These are phyloP conservation scores for Acrocyrtus sp. DNA, from an alignment of 2,888 invertebrate species.

Conservation along the genomic window DNA sequence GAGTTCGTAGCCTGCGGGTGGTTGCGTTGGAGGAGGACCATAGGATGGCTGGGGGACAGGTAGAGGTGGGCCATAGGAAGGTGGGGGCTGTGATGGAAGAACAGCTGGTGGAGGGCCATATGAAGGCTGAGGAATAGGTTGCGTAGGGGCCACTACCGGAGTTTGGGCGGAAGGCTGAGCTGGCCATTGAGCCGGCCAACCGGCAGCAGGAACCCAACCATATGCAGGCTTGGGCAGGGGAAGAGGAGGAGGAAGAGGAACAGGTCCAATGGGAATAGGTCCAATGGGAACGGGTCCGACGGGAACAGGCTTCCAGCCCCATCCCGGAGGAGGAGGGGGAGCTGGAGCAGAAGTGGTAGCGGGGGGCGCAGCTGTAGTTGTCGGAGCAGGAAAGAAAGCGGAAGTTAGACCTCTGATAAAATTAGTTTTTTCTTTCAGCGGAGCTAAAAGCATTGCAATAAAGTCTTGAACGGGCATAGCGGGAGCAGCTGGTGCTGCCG, in stretches of 20 bases:
- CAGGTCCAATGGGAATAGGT: conserved; percentile 3
- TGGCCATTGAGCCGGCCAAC: conserved; percentile 1
- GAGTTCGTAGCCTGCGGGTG: neutral
- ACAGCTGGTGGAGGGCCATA: conserved; percentile 6
- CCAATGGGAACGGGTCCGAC: neutral
- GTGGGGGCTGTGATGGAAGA: neutral
- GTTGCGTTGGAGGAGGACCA: conserved; percentile 6
- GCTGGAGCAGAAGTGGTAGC: neutral
- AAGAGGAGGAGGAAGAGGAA: neutral
- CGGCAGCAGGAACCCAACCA: conserved; percentile 9
- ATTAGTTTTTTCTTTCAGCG: conserved; percentile 27
- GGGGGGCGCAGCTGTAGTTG: conserved; percentile 8
- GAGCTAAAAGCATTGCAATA: conserved; percentile 40
- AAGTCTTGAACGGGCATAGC: conserved; percentile 42
- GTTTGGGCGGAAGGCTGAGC: neutral
- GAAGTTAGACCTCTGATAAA: conserved; percentile 1
- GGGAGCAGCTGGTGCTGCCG: neutral
- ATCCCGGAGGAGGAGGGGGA: neutral
- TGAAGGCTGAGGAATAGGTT: neutral
- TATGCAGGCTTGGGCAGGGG: conserved; percentile 2
- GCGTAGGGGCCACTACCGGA: neutral
- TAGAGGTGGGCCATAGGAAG: neutral
- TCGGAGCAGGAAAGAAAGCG: conserved; percentile 10
- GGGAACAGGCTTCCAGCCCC: conserved; percentile 9
- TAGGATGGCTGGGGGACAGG: conserved; percentile 14